These are phyloP conservation scores for Oligia fasciuncula DNA, from an alignment of 2,888 invertebrate species.

Conservation along the genomic window DNA sequence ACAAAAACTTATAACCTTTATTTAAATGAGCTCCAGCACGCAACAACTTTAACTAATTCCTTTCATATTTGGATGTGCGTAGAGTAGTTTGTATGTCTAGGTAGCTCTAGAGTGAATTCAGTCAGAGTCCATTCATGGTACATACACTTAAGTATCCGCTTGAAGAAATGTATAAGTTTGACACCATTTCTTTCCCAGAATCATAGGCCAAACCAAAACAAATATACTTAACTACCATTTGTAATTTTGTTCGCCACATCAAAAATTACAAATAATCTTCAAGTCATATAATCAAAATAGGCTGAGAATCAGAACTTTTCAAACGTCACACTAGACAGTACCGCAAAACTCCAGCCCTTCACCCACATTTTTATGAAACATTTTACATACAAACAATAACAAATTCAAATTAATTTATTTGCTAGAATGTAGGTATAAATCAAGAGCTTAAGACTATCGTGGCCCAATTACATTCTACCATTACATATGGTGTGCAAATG, in stretches of 20 bases:
- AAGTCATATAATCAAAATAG: background rate
- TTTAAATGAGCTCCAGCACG: constrained; percentile 36
- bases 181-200: background rate
- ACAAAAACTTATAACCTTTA: constrained; percentile 36
- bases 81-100: background rate
- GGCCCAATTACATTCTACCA: too few species aligned
- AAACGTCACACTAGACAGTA: background rate
- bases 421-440: too few species aligned
- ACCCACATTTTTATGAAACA: too few species aligned
- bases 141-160: background rate
- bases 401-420: too few species aligned
- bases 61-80: background rate
- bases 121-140: background rate
- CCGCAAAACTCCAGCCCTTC: background rate
- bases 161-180: too few species aligned
- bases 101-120: background rate
- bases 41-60: background rate
- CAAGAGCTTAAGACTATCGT: too few species aligned
- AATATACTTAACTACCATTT: background rate
- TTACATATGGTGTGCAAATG: too few species aligned
- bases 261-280: background rate
- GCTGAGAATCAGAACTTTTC: background rate
- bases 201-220: background rate
- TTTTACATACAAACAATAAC: too few species aligned
- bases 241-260: background rate